These are phyloP conservation scores for Halocynthia aurantium DNA, from an alignment of 23 tunicate genomes.

Conservation along the genomic window DNA sequence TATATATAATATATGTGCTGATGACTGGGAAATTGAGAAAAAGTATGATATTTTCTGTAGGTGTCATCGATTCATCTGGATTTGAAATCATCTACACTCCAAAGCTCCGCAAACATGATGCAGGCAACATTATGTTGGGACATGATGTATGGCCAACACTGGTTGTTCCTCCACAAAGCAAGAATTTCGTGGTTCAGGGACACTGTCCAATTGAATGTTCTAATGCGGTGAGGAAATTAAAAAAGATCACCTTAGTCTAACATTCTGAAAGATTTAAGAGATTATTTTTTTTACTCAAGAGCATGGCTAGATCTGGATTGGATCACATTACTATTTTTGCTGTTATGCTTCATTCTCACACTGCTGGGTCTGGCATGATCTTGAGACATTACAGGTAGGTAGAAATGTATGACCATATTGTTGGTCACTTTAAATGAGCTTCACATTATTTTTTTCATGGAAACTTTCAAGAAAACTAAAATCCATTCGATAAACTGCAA, in stretches of 20 bases:
- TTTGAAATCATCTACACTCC: constrained; percentile 2
- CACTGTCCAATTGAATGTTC: constrained; percentile 12
- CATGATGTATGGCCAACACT: constrained; percentile 13
- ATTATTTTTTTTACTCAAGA: neutral
- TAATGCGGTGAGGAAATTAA: constrained; percentile 8
- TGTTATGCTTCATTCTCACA: constrained; percentile 20
- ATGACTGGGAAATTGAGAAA: no score
- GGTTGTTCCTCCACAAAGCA: constrained; percentile 11
- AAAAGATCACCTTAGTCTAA: neutral
- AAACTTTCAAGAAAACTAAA: no score
- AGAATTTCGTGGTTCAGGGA: constrained; percentile 18
- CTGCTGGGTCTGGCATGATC: constrained; percentile 15
- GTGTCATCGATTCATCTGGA: constrained; percentile 2
- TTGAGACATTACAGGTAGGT: constrained; percentile 20
- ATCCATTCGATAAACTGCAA: no score
- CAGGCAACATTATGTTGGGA: constrained; percentile 10
- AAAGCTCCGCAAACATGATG: constrained; percentile 6
- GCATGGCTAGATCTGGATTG: neutral
- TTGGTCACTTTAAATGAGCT: no score
- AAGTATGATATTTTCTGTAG: neutral
- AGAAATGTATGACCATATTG: no score
- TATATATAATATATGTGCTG: no score
- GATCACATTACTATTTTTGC: constrained; percentile 10
- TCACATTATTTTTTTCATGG: no score
- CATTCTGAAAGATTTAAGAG: neutral